Evolutionary conservation across 2,797 vertebrate species (phyloP).

Genomic region (Uromys caudimaculatus): DNA sequence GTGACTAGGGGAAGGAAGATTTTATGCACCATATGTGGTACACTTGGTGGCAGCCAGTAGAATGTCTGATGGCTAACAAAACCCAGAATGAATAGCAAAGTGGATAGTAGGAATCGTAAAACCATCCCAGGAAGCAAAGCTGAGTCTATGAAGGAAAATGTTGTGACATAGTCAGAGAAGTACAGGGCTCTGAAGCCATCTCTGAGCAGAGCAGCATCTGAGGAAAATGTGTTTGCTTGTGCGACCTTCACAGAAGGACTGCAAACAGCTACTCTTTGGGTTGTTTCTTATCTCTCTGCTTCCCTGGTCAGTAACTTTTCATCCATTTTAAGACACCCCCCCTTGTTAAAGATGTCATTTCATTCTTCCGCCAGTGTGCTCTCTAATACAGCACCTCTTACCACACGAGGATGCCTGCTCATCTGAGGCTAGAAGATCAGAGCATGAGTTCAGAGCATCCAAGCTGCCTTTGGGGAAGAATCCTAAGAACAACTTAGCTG

Average conservation of each 20-base stretch:
- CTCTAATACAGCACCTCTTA: neutral
- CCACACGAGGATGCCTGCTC: neutral
- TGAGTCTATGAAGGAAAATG: neutral
- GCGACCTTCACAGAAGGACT: neutral
- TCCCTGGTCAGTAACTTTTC: slow-evolving; percentile 29
- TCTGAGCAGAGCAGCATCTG: neutral
- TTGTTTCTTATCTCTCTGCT: neutral
- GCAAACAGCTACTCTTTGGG: neutral
- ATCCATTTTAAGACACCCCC: neutral
- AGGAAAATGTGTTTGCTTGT: neutral
- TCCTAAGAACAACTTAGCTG: neutral
- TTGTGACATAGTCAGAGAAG: too few relatives aligned
- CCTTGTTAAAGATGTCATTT: neutral
- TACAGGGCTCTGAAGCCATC: neutral
- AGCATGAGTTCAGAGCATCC: neutral
- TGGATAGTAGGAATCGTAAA: neutral
- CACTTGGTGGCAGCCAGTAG: neutral
- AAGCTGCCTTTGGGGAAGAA: neutral
- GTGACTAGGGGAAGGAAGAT: too few relatives aligned
- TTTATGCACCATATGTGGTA: neutral
- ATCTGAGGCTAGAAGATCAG: neutral
- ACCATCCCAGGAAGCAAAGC: neutral
- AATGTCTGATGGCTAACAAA: neutral
- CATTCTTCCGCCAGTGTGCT: neutral
- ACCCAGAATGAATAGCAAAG: neutral